These are phyloP conservation scores for Sturnus vulgaris DNA, from an alignment of 2,113 vertebrate species.

Conservation along the genomic window DNA sequence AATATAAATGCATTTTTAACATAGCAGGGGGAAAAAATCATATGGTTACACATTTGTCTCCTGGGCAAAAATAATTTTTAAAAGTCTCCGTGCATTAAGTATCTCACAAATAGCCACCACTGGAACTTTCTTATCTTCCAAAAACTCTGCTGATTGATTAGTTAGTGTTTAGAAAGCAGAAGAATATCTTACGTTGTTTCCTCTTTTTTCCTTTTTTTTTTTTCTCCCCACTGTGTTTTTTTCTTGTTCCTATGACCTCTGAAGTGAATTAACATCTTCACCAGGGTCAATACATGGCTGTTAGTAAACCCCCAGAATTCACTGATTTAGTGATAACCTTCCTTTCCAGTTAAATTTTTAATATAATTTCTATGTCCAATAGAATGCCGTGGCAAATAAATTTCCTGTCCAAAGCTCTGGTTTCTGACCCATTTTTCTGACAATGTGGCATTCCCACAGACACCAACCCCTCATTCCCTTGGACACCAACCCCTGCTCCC, in stretches of 20 bases:
- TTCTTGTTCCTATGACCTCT: neutral
- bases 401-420: neutral
- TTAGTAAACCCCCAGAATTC: neutral
- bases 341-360: neutral
- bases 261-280: neutral
- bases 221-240: neutral
- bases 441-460: neutral
- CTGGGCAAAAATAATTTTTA: constrained; percentile 38
- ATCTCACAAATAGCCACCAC: neutral
- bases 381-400: neutral
- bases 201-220: neutral
- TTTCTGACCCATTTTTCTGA: neutral
- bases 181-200: neutral
- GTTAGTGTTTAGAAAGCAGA: neutral
- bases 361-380: neutral
- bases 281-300: neutral
- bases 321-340: neutral
- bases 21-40: constrained; percentile 62
- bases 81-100: neutral
- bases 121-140: constrained; percentile 41
- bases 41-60: constrained; percentile 42
- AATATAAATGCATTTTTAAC: constrained; percentile 67
- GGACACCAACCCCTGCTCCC: neutral
- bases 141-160: neutral
- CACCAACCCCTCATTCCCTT: neutral